Percentiles rank a stretch among this genome's conserved stretches.
Conservation (phyloP, 2,113 vertebrate genomes). For the western clawed frog (Xenopus tropicalis) region DNA sequence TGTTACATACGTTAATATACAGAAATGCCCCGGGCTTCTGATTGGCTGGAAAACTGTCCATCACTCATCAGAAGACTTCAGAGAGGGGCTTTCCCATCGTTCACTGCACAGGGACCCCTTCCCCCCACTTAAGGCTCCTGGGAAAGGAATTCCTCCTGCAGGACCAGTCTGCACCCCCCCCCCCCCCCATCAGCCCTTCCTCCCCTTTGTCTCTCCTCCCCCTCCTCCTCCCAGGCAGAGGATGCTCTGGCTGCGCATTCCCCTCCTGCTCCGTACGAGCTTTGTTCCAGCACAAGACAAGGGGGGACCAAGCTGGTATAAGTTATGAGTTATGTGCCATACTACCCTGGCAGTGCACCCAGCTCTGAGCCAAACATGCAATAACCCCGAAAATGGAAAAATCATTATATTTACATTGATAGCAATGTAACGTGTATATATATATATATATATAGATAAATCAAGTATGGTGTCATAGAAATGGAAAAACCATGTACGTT, state of each 20-base stretch:
- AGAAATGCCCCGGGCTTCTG: background rate
- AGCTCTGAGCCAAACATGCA: no score
- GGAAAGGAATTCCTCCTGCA: constrained; percentile 40
- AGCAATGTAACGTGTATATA: no score
- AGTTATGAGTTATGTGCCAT: constrained; percentile 18
- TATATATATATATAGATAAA: no score
- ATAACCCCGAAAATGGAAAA: no score
- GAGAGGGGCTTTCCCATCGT: constrained; percentile 33
- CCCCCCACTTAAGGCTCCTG: constrained; percentile 38
- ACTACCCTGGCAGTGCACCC: background rate
- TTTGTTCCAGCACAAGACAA: constrained; percentile 37
- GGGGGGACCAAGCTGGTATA: constrained; percentile 13
- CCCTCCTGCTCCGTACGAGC: constrained; percentile 11
- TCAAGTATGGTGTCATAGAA: no score
- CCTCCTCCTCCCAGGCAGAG: background rate
- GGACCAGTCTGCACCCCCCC: constrained; percentile 13
- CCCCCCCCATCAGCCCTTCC: background rate
- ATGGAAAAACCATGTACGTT: no score
- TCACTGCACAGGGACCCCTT: constrained; percentile 25
- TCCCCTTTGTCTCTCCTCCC: background rate
- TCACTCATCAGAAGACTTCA: constrained; percentile 36
- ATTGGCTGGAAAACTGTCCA: constrained; percentile 25
- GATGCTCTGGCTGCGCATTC: background rate
- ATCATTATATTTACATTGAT: no score
- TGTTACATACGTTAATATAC: background rate